These are phyloP conservation scores for Clarias laeviceps DNA, from an alignment of 2,797 vertebrate species.

Conservation along the genomic window DNA sequence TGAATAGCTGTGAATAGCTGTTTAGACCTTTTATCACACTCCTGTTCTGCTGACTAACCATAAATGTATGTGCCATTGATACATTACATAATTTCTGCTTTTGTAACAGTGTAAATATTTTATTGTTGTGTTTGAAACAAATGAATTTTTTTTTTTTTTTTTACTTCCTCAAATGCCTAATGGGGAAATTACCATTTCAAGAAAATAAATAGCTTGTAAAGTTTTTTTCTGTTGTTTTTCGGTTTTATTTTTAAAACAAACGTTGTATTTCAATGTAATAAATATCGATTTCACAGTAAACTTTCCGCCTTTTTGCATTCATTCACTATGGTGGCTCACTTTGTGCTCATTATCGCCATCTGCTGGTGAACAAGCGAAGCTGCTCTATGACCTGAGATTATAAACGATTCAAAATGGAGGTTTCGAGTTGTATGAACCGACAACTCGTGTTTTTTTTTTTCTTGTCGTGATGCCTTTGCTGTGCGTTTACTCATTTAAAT, in stretches of 20 bases:
- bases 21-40: not conserved
- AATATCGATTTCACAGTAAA: slow-evolving; percentile 1
- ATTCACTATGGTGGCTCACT: not conserved
- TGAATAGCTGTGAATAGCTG: not conserved
- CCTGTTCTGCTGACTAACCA: not conserved
- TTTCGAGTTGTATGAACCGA: not conserved
- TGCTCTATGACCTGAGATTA: slow-evolving; percentile 1
- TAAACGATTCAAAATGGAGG: slow-evolving; percentile 26
- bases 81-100: not conserved
- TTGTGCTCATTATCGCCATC: slow-evolving; percentile 25
- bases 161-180: not conserved
- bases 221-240: not conserved
- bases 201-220: not conserved
- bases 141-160: not conserved
- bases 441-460: not conserved
- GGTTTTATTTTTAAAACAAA: not conserved
- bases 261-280: slow-evolving; percentile 30
- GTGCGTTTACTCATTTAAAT: not conserved
- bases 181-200: not conserved
- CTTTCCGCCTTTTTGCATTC: not conserved
- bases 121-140: not conserved
- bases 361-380: slow-evolving; percentile 7
- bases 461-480: not conserved
- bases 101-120: not conserved
- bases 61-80: not conserved